Base-by-base conservation (phyloP, 2,113 vertebrate species). In the Dermatemys mawii region DNA sequence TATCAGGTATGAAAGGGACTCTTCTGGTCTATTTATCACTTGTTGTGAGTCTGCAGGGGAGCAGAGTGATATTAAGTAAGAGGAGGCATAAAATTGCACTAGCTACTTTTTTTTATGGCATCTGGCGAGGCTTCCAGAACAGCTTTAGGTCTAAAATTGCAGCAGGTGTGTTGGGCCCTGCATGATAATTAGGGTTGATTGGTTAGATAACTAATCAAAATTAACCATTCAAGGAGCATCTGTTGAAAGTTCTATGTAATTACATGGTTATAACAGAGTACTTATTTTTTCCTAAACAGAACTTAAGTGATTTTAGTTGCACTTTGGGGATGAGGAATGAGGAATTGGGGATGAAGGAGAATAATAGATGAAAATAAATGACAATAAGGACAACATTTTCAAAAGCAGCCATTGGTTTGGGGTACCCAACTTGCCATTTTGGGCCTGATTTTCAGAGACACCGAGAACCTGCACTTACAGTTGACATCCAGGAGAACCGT, bases 21-120 rank as follows among this genome's bases (percentile, higher is more conserved):
- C 38, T 94, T 96, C 89, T 49, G 13, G 84, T 96, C 90, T 67
- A 90, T 94, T 93, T 93, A 76, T 96, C 89, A 78, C 84, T 94
- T 55, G 48, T 94, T 55, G 48, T n/a, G 54, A 93, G 81, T 82
- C 70, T 95, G 80, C 82, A 90, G 73, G 91, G 90, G 87, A 92
- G 67, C 46, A 21, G 49, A 81, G 76, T 57, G 79, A 87, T 84
- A 87, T 75, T 92, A 92, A 92, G 79, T 84, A 91, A 91, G 55
- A 81, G 81, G 55, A 90, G 75, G 50, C 32, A 2, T 88, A 85
- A 96, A 96, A 94, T 84, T 90, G 78, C 49, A 51, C 41, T 80
- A 38, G 50, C 81, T 94, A 24, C 85, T 67, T 87, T 19, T 90
- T 48, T 87, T 67, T 84, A 29, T 93, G 81, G 48, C 87, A 84